phyloP scores from a whole-genome alignment of 2,888 invertebrate species.

The Yponomeuta cagnagella region DNA sequence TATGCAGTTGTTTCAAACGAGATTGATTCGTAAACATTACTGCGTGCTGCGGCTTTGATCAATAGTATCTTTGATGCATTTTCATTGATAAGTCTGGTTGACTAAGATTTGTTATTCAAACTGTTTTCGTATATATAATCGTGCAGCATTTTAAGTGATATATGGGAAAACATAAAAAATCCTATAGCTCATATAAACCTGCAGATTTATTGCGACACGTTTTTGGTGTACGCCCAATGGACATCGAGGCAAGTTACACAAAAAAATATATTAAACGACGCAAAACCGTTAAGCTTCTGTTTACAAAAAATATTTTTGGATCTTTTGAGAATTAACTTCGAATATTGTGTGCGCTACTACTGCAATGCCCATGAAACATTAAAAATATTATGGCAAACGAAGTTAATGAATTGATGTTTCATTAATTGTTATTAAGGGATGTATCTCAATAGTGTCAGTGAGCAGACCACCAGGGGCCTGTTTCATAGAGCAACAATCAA shows the following conservation, averaged over 20 bases:
- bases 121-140: not conserved
- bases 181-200: conserved; percentile 20
- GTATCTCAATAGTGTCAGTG: too few species aligned
- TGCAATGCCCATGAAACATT: not conserved
- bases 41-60: not conserved
- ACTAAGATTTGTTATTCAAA: not conserved
- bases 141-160: conserved; percentile 10
- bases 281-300: conserved; percentile 4
- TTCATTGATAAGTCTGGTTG: not conserved
- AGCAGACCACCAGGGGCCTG: too few species aligned
- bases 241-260: conserved; percentile 32
- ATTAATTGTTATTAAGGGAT: too few species aligned
- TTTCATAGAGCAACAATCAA: too few species aligned
- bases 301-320: not conserved
- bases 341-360: not conserved
- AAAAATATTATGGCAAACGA: too few species aligned
- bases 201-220: conserved; percentile 52
- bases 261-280: not conserved
- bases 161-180: too few species aligned
- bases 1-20: conserved; percentile 27
- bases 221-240: conserved; percentile 49
- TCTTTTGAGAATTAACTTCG: not conserved
- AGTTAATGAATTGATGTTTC: too few species aligned
- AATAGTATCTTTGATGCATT: not conserved
- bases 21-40: not conserved